Evolutionary conservation across 1,140 invertebrate species (phyloP).

Genomic region (Trachelipus rathkii): DNA sequence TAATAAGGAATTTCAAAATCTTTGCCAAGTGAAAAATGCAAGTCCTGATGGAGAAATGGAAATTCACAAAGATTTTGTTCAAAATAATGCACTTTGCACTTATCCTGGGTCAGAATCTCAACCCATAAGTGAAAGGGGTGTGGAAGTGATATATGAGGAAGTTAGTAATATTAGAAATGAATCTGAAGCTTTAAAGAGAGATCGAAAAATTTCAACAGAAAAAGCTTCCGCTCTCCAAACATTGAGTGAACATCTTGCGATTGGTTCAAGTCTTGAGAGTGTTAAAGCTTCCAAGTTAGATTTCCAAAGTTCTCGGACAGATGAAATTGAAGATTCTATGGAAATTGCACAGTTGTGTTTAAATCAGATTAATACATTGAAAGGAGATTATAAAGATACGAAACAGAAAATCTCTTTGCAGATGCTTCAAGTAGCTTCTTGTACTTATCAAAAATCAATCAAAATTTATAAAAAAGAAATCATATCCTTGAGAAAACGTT

Average conservation of each 20-base stretch:
- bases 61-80: too few species aligned
- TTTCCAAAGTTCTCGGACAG: constrained; percentile 17
- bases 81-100: background rate
- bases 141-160: constrained; percentile 34
- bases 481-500: constrained; percentile 38
- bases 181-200: constrained; percentile 29
- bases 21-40: background rate
- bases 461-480: constrained; percentile 43
- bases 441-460: constrained; percentile 38
- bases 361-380: constrained; percentile 25
- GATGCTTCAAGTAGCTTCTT: constrained; percentile 24
- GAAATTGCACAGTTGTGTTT: background rate
- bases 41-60: too few species aligned
- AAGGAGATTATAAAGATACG: constrained; percentile 29
- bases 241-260: constrained; percentile 22
- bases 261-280: constrained; percentile 12
- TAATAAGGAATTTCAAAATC: too few species aligned
- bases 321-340: background rate
- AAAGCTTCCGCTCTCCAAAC: constrained; percentile 28
- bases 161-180: constrained; percentile 30
- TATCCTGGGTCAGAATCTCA: background rate
- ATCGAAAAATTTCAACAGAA: constrained; percentile 29
- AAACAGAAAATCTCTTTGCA: constrained; percentile 29
- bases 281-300: constrained; percentile 5
- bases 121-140: background rate